These are phyloP conservation scores for Drosophila mimetica DNA, from an alignment of 2,888 invertebrate species.

Conservation along the genomic window DNA sequence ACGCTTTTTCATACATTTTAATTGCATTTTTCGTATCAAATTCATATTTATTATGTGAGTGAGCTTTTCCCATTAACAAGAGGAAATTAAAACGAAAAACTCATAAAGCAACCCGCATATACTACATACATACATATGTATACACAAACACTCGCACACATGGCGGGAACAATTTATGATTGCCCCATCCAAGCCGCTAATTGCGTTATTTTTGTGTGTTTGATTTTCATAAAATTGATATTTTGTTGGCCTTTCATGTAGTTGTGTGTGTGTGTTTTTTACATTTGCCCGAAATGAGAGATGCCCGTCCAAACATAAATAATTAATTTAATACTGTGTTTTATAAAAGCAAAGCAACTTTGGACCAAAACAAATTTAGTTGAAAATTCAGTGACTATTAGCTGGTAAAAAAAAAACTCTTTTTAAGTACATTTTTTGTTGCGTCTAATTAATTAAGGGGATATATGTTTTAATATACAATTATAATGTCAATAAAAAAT, in stretches of 20 bases:
- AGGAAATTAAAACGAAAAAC: slow-evolving; percentile 76
- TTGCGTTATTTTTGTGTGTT: slow-evolving; percentile 70
- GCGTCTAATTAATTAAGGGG: too few species aligned
- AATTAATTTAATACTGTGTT: slow-evolving; percentile 28
- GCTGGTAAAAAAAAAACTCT: neutral
- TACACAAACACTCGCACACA: slow-evolving; percentile 13
- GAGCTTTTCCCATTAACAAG: slow-evolving; percentile 66
- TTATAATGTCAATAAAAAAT: too few species aligned
- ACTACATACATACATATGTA: too few species aligned
- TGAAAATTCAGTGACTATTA: slow-evolving; percentile 21
- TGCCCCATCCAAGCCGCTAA: slow-evolving; percentile 58
- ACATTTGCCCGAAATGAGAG: slow-evolving; percentile 15
- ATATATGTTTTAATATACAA: too few species aligned
- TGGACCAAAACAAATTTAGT: slow-evolving; percentile 20
- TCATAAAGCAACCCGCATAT: slow-evolving; percentile 53
- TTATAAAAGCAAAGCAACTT: slow-evolving; percentile 10
- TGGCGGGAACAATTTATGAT: slow-evolving; percentile 55
- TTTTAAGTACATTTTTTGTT: too few species aligned
- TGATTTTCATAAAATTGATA: slow-evolving; percentile 70
- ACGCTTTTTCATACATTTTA: slow-evolving; percentile 70
- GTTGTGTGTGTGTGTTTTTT: slow-evolving; percentile 15
- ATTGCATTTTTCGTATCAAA: slow-evolving; percentile 73
- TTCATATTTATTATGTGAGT: slow-evolving; percentile 65
- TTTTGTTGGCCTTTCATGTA: slow-evolving; percentile 42
- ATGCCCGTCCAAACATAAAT: slow-evolving; percentile 19